phyloP scores from a whole-genome alignment of 2,888 invertebrate genomes.

The Eugnorisma glareosa region DNA sequence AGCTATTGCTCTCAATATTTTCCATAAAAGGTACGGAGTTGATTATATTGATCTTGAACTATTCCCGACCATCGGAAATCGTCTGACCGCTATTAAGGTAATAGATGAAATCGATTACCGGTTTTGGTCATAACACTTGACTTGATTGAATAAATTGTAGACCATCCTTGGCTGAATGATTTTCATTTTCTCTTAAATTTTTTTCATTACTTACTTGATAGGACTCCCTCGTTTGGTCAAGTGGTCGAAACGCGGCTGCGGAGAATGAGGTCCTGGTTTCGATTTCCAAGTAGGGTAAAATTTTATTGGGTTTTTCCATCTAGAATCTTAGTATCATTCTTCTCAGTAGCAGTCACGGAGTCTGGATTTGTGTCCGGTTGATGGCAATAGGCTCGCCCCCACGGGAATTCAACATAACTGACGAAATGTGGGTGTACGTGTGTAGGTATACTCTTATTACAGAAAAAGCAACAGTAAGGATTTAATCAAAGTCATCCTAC shows the following conservation, averaged over 20 bases:
- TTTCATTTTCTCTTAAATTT: slow-evolving; percentile 1
- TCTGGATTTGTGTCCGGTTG: background rate
- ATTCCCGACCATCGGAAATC: slow-evolving; percentile 4
- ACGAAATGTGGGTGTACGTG: background rate
- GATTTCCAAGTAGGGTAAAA: background rate
- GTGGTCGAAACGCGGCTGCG: background rate
- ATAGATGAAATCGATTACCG: slow-evolving; percentile 8
- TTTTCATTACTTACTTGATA: background rate
- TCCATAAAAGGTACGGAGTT: slow-evolving; percentile 3
- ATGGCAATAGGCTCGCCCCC: background rate
- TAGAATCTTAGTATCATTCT: background rate
- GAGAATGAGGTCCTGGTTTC: background rate
- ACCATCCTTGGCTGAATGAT: background rate
- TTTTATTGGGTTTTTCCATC: background rate
- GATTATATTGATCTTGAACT: slow-evolving; percentile 35
- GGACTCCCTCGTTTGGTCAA: background rate
- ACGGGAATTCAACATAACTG: background rate
- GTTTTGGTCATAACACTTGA: slow-evolving; percentile 24
- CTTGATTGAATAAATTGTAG: slow-evolving; percentile 21
- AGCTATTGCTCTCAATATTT: slow-evolving; percentile 7
- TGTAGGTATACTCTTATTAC: no score
- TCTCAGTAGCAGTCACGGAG: background rate
- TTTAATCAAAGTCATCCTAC: no score
- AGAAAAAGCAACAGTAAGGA: no score
- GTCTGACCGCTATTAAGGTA: slow-evolving; percentile 2